A percentile compares a stretch with the other conserved stretches of the same genome.
These are phyloP conservation scores for Colistium nudipinnis DNA, from an alignment of 2,113 vertebrate genomes.

Conservation along the genomic window DNA sequence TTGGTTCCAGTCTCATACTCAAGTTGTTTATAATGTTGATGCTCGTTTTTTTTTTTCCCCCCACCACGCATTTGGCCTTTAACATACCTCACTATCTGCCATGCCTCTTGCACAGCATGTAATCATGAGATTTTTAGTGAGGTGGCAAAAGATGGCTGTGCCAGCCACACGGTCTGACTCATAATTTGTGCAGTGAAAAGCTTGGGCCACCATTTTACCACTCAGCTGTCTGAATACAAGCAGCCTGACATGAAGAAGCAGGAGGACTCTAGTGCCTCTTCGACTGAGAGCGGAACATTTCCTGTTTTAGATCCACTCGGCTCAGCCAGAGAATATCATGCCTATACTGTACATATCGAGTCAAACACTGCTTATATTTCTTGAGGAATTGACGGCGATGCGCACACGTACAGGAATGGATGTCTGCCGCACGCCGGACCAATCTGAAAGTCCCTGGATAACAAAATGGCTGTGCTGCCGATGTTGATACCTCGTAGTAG, in stretches of 20 bases:
- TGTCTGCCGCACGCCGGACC: background rate
- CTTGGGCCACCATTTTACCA: slow-evolving; percentile 71
- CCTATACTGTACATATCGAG: too few species aligned
- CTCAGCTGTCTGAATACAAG: slow-evolving; percentile 45
- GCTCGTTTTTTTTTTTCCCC: slow-evolving; percentile 33
- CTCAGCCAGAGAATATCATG: background rate
- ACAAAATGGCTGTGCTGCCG: slow-evolving; percentile 13
- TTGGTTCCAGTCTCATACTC: slow-evolving; percentile 11
- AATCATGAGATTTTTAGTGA: slow-evolving; percentile 59
- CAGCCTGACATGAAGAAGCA: slow-evolving; percentile 52
- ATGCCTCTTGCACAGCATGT: slow-evolving; percentile 11
- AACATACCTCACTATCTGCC: slow-evolving; percentile 8
- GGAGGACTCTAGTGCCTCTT: background rate
- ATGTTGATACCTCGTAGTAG: slow-evolving; percentile 92
- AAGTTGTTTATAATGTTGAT: slow-evolving; percentile 11
- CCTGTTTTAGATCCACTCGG: background rate
- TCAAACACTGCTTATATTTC: too few species aligned
- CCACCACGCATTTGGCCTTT: slow-evolving; percentile 29
- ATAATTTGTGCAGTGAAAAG: slow-evolving; percentile 71
- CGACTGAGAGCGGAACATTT: slow-evolving; percentile 3
- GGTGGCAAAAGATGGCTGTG: slow-evolving; percentile 66
- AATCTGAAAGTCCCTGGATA: slow-evolving; percentile 2
- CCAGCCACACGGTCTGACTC: slow-evolving; percentile 73
- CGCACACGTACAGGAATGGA: background rate
- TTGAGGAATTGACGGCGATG: background rate